These are phyloP conservation scores for Labroides dimidiatus DNA, from an alignment of 2,797 vertebrate genomes.

Conservation along the genomic window DNA sequence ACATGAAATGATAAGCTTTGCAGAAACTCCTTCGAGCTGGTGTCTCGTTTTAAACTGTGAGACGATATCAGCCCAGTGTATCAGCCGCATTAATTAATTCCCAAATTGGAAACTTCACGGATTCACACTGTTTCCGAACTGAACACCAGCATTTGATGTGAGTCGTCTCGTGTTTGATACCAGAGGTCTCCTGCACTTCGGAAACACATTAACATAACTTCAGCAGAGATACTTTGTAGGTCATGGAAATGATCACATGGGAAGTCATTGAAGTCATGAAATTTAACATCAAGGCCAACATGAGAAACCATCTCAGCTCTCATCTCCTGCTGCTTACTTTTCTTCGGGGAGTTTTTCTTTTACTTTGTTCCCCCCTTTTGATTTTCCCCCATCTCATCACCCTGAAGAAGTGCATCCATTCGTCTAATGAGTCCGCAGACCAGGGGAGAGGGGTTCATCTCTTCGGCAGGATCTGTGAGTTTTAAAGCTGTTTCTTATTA, in stretches of 20 bases:
- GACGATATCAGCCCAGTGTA: conserved; percentile 1
- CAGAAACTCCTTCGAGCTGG: background rate
- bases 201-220: conserved; percentile 11
- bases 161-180: conserved; percentile 8
- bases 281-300: conserved; percentile 32
- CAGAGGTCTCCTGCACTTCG: conserved; percentile 18
- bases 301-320: conserved; percentile 2
- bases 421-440: conserved; percentile 49
- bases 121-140: background rate
- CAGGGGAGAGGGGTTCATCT: conserved; percentile 16
- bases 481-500: conserved; percentile 13
- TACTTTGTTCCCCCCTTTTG: conserved; percentile 10
- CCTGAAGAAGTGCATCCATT: conserved; percentile 35
- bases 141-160: conserved; percentile 17
- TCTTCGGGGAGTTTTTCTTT: background rate
- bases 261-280: conserved; percentile 29
- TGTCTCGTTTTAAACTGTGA: background rate
- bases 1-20: background rate
- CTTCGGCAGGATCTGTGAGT: conserved; percentile 12
- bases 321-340: background rate
- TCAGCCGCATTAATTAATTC: conserved; percentile 6
- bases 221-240: conserved; percentile 25
- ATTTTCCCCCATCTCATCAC: conserved; percentile 35
- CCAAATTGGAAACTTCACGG: conserved; percentile 6
- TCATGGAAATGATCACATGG: conserved; percentile 18